Conservation (phyloP, 1,140 invertebrate species). For the Radopholus similis region DNA sequence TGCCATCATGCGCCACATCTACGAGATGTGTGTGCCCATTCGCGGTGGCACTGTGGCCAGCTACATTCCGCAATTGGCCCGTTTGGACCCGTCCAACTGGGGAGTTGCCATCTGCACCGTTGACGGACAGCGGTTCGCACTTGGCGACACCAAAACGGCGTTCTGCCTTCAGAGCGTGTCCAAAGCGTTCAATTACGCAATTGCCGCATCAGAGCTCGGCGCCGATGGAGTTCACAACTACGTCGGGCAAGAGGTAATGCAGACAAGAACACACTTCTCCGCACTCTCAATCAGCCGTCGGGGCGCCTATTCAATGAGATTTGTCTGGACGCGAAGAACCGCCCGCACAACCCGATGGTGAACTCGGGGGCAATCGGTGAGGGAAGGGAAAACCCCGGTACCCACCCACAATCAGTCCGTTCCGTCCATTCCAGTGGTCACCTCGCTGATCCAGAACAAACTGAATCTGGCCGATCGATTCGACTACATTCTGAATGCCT, state of each 20-base stretch:
- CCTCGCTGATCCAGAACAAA: slow-evolving; percentile 73
- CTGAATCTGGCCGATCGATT: slow-evolving; percentile 53
- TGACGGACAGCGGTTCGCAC: slow-evolving; percentile 82
- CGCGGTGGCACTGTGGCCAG: slow-evolving; percentile 50
- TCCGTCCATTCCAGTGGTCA: too few relatives aligned
- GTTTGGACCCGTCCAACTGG: slow-evolving; percentile 67
- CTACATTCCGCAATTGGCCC: slow-evolving; percentile 57
- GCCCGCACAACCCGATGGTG: slow-evolving; percentile 83
- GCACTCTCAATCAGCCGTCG: too few relatives aligned
- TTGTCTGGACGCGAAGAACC: slow-evolving; percentile 79
- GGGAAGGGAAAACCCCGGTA: too few relatives aligned
- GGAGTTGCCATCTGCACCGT: slow-evolving; percentile 85
- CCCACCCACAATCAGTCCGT: too few relatives aligned
- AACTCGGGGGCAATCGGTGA: slow-evolving; percentile 91
- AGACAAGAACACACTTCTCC: too few relatives aligned
- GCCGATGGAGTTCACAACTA: slow-evolving; percentile 86
- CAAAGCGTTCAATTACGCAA: slow-evolving; percentile 83
- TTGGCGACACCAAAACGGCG: slow-evolving; percentile 82
- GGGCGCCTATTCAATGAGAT: slow-evolving; percentile 90
- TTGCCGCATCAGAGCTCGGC: slow-evolving; percentile 85
- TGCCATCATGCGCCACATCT: slow-evolving; percentile 85
- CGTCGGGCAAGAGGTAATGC: slow-evolving; percentile 89
- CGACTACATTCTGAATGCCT: slow-evolving; percentile 58
- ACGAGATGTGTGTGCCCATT: slow-evolving; percentile 65
- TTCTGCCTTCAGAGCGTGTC: slow-evolving; percentile 90